Conservation (phyloP, 2,113 vertebrate genomes). For the Hipposideros armiger region DNA sequence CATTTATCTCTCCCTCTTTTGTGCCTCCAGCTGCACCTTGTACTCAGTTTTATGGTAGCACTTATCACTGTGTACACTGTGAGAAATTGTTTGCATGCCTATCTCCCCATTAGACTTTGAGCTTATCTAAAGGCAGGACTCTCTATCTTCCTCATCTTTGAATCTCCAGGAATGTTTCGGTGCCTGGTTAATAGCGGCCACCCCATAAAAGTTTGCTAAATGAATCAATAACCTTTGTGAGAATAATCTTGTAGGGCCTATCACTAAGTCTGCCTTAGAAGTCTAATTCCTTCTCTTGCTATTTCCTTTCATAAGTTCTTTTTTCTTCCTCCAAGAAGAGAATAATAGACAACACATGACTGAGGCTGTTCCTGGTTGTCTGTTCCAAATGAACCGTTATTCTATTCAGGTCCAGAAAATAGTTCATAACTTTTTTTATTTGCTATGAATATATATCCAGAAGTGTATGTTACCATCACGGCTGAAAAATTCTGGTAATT, state of each 20-base stretch:
- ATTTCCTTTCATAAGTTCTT: constrained; percentile 53
- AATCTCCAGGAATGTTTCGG: constrained; percentile 43
- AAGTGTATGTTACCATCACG: background rate
- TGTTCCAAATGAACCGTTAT: constrained; percentile 55
- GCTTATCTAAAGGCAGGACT: constrained; percentile 45
- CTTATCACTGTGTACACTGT: constrained; percentile 64
- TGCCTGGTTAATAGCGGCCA: constrained; percentile 21
- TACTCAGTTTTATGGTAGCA: constrained; percentile 50
- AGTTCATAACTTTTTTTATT: background rate
- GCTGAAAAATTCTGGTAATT: constrained; percentile 37
- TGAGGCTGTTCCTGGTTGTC: background rate
- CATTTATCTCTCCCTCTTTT: constrained; percentile 25
- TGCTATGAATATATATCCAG: background rate
- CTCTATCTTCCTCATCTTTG: constrained; percentile 49
- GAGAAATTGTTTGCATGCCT: constrained; percentile 70
- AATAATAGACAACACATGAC: background rate
- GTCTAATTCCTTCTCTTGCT: constrained; percentile 21
- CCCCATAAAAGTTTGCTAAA: constrained; percentile 37
- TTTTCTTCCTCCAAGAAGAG: constrained; percentile 55
- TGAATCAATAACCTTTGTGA: background rate
- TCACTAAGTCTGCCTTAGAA: constrained; percentile 35
- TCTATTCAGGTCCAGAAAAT: constrained; percentile 30
- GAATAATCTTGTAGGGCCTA: constrained; percentile 16
- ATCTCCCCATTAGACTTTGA: constrained; percentile 65
- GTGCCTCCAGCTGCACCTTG: constrained; percentile 57